A percentile compares a stretch with the other conserved stretches of the same genome.
phyloP scores from a whole-genome alignment of 2,113 vertebrate genomes.

The Ameiurus melas region DNA sequence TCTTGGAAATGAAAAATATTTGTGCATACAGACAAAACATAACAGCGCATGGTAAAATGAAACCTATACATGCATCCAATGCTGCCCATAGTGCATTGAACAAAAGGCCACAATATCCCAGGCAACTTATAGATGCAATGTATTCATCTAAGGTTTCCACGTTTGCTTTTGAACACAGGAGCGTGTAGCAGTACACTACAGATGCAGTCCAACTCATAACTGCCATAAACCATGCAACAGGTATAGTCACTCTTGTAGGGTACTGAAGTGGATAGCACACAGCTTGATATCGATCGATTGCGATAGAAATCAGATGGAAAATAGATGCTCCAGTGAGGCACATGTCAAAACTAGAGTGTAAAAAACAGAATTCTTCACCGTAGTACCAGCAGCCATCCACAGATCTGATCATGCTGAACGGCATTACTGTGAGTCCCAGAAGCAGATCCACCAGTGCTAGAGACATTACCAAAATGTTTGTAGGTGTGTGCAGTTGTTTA shows the following conservation, averaged over 20 bases:
- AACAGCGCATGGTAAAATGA: slow-evolving; percentile 54
- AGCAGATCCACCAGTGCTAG: slow-evolving; percentile 58
- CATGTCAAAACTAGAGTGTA: slow-evolving; percentile 59
- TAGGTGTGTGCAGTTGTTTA: slow-evolving; percentile 61
- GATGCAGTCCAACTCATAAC: slow-evolving; percentile 53
- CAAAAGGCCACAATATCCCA: slow-evolving; percentile 52
- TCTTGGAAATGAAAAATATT: slow-evolving; percentile 58
- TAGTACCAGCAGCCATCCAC: slow-evolving; percentile 61
- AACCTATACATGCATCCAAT: slow-evolving; percentile 25
- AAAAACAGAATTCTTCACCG: slow-evolving; percentile 52
- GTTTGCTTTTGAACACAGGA: slow-evolving; percentile 55
- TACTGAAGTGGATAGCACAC: slow-evolving; percentile 59
- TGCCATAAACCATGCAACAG: slow-evolving; percentile 55
- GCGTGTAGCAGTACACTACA: slow-evolving; percentile 44
- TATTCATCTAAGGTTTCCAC: slow-evolving; percentile 10
- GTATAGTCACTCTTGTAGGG: slow-evolving; percentile 45
- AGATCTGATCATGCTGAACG: slow-evolving; percentile 57
- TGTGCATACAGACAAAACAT: slow-evolving; percentile 58
- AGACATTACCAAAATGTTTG: slow-evolving; percentile 61
- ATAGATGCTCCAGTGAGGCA: slow-evolving; percentile 59
- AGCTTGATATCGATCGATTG: slow-evolving; percentile 55
- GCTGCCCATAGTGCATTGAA: slow-evolving; percentile 54
- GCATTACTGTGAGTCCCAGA: slow-evolving; percentile 58
- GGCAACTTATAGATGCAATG: slow-evolving; percentile 39
- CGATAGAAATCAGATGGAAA: slow-evolving; percentile 57